Evolutionary conservation across 2,888 invertebrate genomes (phyloP).

Genomic region (Venustoraphidia nigricollis): DNA sequence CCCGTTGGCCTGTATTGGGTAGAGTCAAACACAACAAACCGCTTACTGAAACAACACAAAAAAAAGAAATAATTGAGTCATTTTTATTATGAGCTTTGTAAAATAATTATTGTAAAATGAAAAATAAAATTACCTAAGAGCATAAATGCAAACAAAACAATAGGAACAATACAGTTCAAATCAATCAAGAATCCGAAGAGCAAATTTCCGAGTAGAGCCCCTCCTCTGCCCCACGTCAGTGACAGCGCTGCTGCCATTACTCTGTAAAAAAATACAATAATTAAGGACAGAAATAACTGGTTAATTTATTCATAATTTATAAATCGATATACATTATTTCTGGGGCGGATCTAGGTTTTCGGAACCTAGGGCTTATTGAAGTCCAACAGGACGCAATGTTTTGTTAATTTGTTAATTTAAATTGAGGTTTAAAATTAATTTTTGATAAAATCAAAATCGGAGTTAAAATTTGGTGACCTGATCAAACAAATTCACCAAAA

Average conservation of each 20-base stretch:
- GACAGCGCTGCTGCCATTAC: constrained; percentile 72
- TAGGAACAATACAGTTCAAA: constrained; percentile 60
- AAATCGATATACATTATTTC: no score
- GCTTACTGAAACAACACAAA: constrained; percentile 41
- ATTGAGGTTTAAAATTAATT: no score
- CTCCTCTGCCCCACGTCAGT: constrained; percentile 61
- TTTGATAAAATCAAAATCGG: no score
- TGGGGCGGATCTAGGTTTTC: no score
- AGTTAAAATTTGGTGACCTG: no score
- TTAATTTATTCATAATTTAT: no score
- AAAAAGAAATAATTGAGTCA: no score
- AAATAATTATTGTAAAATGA: not conserved
- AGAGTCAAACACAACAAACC: constrained; percentile 58
- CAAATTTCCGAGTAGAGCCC: constrained; percentile 60
- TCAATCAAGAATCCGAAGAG: constrained; percentile 67
- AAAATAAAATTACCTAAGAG: constrained; percentile 46
- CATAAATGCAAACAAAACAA: constrained; percentile 56
- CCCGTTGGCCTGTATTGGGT: constrained; percentile 60
- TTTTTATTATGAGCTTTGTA: no score
- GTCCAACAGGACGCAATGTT: no score
- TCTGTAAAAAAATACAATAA: constrained; percentile 29
- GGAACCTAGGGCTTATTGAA: no score
- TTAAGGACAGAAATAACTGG: not conserved
- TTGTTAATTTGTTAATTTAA: no score
- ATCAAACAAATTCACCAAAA: no score